These are phyloP conservation scores for Acyrthosiphon pisum DNA, from an alignment of 1,140 invertebrate species.

Conservation along the genomic window DNA sequence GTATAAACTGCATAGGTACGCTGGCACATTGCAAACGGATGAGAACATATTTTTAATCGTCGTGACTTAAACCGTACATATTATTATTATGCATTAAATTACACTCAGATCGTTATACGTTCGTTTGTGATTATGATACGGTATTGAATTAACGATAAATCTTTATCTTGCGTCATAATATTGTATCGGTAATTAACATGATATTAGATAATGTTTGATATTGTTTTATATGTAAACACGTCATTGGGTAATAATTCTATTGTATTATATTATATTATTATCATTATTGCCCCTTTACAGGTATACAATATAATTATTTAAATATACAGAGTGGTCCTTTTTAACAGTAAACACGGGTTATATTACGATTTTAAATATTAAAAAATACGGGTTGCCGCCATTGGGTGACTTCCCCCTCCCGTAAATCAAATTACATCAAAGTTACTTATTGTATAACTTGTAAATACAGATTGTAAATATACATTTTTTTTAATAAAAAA, in stretches of 20 bases:
- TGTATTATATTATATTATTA: neutral
- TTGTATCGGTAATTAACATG: neutral
- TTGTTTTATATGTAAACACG: neutral
- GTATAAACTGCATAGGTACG: no score
- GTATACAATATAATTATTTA: neutral
- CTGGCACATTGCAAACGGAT: neutral
- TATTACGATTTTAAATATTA: neutral
- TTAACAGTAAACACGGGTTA: neutral
- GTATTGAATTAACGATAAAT: neutral
- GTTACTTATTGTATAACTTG: no score
- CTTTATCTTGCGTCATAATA: neutral
- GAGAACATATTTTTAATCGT: neutral
- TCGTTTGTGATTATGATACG: conserved; percentile 1
- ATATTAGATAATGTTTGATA: neutral
- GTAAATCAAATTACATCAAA: no score
- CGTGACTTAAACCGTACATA: neutral
- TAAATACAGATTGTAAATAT: no score
- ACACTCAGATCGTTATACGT: neutral
- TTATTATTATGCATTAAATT: neutral
- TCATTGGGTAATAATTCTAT: neutral
- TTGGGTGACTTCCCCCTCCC: no score
- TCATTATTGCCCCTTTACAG: neutral
- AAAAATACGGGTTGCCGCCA: no score
- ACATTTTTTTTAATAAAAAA: no score
- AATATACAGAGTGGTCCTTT: neutral